A percentile compares a stretch with the other conserved stretches of the same genome.
phyloP scores from a whole-genome alignment of 64 coral and sea anemone genomes.

The Hydrozoanthus tunicans region DNA sequence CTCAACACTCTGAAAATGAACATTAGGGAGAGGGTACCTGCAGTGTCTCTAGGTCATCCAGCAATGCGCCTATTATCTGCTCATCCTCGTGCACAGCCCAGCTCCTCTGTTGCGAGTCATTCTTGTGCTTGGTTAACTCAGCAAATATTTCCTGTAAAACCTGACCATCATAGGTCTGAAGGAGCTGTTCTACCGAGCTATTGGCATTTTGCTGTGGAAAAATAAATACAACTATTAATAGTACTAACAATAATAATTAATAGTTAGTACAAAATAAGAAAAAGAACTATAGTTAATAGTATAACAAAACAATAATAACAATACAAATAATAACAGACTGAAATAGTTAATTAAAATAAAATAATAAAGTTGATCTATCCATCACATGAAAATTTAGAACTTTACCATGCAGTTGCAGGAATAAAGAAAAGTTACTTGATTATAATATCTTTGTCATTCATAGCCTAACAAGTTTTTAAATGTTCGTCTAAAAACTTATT shows the following conservation, averaged over 20 bases:
- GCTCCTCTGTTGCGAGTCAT: conserved; percentile 95
- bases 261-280: no score
- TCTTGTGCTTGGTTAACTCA: conserved; percentile 87
- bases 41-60: conserved; percentile 72
- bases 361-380: no score
- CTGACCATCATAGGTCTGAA: conserved; percentile 95
- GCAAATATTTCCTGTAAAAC: conserved; percentile 65
- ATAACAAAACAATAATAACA: no score
- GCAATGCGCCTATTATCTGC: conserved; percentile 57
- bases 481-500: no score
- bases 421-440: no score
- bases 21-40: conserved; percentile 39
- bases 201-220: conserved; percentile 54
- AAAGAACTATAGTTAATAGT: no score
- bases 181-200: conserved; percentile 69
- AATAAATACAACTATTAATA: not conserved
- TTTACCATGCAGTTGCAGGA: no score
- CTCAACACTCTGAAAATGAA: not conserved
- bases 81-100: conserved; percentile 97
- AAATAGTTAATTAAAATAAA: no score
- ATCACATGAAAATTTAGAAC: no score
- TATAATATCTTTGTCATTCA: no score
- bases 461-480: no score
- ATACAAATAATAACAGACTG: no score
- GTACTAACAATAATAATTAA: not conserved